These are phyloP conservation scores for Lontra canadensis DNA, from an alignment of 2,113 vertebrate species.

Conservation along the genomic window DNA sequence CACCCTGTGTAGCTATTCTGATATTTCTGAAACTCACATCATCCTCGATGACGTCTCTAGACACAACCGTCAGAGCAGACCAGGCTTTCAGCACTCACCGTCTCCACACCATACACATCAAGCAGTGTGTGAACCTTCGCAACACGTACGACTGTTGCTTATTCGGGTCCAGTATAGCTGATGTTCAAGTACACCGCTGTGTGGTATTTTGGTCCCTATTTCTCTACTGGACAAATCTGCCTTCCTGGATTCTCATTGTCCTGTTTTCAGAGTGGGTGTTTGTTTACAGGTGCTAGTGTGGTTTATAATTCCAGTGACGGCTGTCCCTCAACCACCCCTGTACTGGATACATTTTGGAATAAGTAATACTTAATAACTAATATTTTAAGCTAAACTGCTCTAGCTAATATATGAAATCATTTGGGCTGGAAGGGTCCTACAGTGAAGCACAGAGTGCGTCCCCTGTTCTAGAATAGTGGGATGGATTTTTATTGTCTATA, in stretches of 20 bases:
- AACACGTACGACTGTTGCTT: neutral
- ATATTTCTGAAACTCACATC: neutral
- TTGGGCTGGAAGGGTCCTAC: slow-evolving; percentile 53
- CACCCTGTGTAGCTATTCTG: neutral
- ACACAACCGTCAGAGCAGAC: neutral
- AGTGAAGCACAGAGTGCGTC: slow-evolving; percentile 53
- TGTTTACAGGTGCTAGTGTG: neutral
- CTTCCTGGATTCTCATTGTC: neutral
- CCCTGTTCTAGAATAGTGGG: slow-evolving; percentile 33
- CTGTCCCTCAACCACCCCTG: neutral
- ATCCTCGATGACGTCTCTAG: neutral
- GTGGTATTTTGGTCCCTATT: neutral
- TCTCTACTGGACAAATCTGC: neutral
- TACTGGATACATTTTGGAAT: neutral
- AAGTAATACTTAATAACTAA: slow-evolving; percentile 60
- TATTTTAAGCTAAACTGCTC: slow-evolving; percentile 62
- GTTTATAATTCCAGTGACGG: neutral
- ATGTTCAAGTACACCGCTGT: neutral
- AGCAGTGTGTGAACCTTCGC: neutral
- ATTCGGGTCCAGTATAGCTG: neutral
- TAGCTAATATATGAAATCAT: slow-evolving; percentile 74
- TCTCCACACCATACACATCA: neutral
- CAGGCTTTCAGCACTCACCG: neutral
- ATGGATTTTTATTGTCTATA: slow-evolving; percentile 73
- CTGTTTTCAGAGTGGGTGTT: slow-evolving; percentile 20